These are phyloP conservation scores for Emydura subglobosa DNA, from an alignment of 2,113 vertebrate genomes.

Conservation along the genomic window DNA sequence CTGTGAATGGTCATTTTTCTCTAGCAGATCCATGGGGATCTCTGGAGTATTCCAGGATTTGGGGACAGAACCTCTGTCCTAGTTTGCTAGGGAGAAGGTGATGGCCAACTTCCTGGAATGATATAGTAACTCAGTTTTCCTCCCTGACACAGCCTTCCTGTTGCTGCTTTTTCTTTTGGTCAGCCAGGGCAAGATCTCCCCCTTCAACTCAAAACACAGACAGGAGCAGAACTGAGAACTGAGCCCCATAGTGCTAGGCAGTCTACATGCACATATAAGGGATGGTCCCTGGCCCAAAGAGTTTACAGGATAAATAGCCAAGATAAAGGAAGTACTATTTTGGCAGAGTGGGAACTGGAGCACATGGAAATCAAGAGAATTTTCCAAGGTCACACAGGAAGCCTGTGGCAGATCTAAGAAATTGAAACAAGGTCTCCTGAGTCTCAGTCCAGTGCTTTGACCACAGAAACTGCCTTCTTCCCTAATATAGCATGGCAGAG, in stretches of 20 bases:
- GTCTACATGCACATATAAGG: neutral
- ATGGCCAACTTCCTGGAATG: neutral
- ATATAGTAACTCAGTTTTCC: neutral
- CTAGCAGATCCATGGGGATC: neutral
- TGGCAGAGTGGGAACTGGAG: neutral
- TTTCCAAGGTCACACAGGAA: accelerated
- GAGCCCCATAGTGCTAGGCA: neutral
- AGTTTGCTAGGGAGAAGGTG: neutral
- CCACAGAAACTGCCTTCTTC: neutral
- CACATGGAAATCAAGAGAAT: neutral
- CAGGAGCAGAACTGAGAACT: neutral
- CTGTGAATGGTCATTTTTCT: neutral
- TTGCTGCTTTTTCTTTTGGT: neutral
- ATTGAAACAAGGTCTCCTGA: neutral
- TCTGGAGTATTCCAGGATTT: neutral
- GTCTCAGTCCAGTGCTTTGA: neutral
- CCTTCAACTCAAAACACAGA: neutral
- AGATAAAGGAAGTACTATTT: neutral
- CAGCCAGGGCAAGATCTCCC: neutral
- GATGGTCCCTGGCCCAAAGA: neutral
- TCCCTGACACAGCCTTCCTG: neutral
- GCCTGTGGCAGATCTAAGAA: accelerated
- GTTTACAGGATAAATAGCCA: neutral
- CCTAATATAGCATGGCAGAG: neutral
- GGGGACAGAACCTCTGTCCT: neutral